phyloP scores from a whole-genome alignment of 1,140 invertebrate species.

The Berghia stephanieae region DNA sequence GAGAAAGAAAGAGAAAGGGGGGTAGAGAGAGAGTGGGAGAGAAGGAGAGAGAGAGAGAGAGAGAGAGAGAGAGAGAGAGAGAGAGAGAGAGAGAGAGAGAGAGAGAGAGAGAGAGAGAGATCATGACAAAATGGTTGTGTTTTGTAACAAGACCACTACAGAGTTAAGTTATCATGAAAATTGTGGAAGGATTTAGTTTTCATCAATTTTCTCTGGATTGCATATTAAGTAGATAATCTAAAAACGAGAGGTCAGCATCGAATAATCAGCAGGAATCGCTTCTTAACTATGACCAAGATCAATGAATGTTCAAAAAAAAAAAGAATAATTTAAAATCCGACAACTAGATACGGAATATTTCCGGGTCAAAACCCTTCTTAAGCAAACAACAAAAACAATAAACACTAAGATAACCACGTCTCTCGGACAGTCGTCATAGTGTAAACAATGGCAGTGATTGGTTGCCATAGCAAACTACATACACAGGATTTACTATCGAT shows the following conservation, averaged over 20 bases:
- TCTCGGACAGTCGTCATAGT: too few species aligned
- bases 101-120: conserved; percentile 3
- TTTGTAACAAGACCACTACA: background rate
- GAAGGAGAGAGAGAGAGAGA: background rate
- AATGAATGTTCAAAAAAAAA: background rate
- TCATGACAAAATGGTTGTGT: background rate
- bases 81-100: conserved; percentile 28
- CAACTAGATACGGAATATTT: too few species aligned
- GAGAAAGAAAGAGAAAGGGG: background rate
- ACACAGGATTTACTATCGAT: too few species aligned
- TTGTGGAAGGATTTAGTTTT: background rate
- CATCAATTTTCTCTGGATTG: background rate
- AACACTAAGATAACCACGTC: too few species aligned
- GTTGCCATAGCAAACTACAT: too few species aligned
- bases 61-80: conserved; percentile 28
- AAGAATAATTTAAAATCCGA: background rate
- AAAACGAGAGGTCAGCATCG: background rate
- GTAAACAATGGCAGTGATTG: too few species aligned
- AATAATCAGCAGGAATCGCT: background rate
- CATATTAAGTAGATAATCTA: background rate
- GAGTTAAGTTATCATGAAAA: background rate
- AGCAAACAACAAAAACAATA: too few species aligned
- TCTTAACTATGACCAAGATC: background rate
- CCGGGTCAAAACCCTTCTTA: too few species aligned
- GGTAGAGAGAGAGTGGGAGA: background rate